Conservation (phyloP, 37 sponge, comb jelly and placozoan genomes). For the Beroe ovata region DNA sequence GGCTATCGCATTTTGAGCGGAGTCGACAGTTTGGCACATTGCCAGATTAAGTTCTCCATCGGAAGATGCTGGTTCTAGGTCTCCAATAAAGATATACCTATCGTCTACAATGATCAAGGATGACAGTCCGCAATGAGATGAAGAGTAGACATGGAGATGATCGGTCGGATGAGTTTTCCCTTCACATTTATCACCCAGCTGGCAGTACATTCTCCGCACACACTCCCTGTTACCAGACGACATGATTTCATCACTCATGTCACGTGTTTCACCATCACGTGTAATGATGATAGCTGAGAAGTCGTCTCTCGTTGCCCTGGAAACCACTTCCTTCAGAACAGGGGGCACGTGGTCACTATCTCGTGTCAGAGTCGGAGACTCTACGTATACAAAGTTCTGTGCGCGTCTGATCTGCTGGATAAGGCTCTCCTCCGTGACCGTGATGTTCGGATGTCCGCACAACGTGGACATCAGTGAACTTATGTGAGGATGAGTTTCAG, state of each 20-base stretch:
- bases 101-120: not conserved
- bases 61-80: not conserved
- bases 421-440: not conserved
- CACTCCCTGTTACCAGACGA: slow-evolving; percentile 7
- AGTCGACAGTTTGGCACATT: not conserved
- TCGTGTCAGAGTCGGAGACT: not conserved
- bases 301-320: not conserved
- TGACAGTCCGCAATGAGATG: no score
- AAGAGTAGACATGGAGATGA: slow-evolving; percentile 2
- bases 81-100: not conserved
- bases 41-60: slow-evolving; percentile 2
- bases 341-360: not conserved
- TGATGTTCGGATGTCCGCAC: not conserved
- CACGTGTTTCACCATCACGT: not conserved
- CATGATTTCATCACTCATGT: not conserved
- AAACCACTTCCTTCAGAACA: not conserved
- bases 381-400: slow-evolving; percentile 13
- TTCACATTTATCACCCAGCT: not conserved
- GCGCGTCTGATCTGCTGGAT: not conserved
- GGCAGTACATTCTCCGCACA: not conserved
- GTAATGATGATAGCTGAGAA: not conserved
- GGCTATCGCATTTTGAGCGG: not conserved
- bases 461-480: not conserved
- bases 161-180: not conserved
- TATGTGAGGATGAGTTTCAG: not conserved